Evolutionary conservation across 1,140 invertebrate genomes (phyloP).

Genomic region (Maniola jurtina): DNA sequence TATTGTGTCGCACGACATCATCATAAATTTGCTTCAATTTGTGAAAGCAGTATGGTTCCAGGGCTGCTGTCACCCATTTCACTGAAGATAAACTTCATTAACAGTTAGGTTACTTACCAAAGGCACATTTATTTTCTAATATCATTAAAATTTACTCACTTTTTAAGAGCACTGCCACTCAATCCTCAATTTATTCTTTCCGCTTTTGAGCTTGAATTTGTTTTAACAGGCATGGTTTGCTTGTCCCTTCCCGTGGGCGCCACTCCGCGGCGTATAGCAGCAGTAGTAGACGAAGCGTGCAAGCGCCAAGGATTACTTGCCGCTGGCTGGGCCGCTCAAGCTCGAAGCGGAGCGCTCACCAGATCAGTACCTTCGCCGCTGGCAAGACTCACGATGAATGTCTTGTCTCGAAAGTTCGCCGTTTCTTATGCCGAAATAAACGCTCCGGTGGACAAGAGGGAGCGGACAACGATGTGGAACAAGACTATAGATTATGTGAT

Average conservation of each 20-base stretch:
- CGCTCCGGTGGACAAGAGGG: slow-evolving; percentile 65
- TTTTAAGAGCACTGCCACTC: too few species aligned
- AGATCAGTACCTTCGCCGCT: slow-evolving; percentile 83
- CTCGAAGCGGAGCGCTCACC: slow-evolving; percentile 83
- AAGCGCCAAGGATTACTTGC: slow-evolving; percentile 83
- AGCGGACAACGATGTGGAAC: slow-evolving; percentile 81
- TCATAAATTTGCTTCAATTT: too few species aligned
- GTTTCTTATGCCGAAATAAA: slow-evolving; percentile 86
- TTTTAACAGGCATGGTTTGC: slow-evolving; percentile 78
- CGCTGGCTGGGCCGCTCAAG: slow-evolving; percentile 83
- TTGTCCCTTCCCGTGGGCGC: slow-evolving; percentile 79
- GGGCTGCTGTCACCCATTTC: too few species aligned
- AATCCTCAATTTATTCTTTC: too few species aligned
- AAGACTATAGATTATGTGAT: slow-evolving; percentile 83
- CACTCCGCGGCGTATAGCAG: slow-evolving; percentile 76
- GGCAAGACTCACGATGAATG: slow-evolving; percentile 84
- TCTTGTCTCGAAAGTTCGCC: slow-evolving; percentile 85
- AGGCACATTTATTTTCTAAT: too few species aligned
- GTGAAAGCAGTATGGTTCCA: too few species aligned
- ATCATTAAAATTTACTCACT: too few species aligned
- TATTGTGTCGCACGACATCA: too few species aligned
- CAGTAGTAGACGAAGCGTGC: slow-evolving; percentile 81
- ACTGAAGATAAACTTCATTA: too few species aligned
- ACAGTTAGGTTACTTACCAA: too few species aligned
- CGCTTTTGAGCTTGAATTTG: not conserved